phyloP scores from a whole-genome alignment of 2,797 vertebrate species.

The Sparus aurata region DNA sequence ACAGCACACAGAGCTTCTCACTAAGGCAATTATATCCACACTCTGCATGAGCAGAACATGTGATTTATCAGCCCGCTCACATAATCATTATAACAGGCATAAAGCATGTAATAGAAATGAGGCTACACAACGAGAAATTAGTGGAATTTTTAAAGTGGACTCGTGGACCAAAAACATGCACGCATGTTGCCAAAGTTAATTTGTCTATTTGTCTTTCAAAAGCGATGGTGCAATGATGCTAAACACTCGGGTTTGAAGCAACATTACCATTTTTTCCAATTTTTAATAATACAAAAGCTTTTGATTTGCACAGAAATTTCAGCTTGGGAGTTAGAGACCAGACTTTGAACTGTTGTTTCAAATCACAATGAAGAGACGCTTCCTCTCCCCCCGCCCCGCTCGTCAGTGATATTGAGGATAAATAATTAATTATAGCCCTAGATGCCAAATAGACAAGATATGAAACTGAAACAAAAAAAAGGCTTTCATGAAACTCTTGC shows the following conservation, averaged over 20 bases:
- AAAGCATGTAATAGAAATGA: constrained; percentile 46
- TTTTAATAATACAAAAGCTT: constrained; percentile 35
- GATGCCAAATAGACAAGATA: constrained; percentile 50
- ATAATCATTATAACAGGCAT: constrained; percentile 49
- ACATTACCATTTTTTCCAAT: constrained; percentile 24
- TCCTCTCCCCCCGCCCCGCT: constrained; percentile 20
- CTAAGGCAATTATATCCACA: constrained; percentile 64
- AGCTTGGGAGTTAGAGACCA: constrained; percentile 23
- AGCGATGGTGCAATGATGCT: constrained; percentile 16
- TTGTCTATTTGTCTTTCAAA: constrained; percentile 43
- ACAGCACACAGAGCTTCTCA: constrained; percentile 47
- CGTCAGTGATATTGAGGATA: constrained; percentile 33
- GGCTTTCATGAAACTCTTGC: constrained; percentile 50
- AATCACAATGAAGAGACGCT: constrained; percentile 22
- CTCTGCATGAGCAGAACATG: constrained; percentile 53
- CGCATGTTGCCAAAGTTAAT: constrained; percentile 48
- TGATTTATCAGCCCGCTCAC: constrained; percentile 58
- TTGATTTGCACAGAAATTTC: constrained; percentile 16
- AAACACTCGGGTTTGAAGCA: constrained; percentile 34
- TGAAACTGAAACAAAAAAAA: constrained; percentile 19
- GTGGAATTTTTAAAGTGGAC: constrained; percentile 15
- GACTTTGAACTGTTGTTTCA: constrained; percentile 31
- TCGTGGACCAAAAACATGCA: constrained; percentile 1
- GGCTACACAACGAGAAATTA: constrained; percentile 11
- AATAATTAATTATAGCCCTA: constrained; percentile 55